These are phyloP conservation scores for Moxostoma hubbsi DNA, from an alignment of 2,797 vertebrate genomes.

Conservation along the genomic window DNA sequence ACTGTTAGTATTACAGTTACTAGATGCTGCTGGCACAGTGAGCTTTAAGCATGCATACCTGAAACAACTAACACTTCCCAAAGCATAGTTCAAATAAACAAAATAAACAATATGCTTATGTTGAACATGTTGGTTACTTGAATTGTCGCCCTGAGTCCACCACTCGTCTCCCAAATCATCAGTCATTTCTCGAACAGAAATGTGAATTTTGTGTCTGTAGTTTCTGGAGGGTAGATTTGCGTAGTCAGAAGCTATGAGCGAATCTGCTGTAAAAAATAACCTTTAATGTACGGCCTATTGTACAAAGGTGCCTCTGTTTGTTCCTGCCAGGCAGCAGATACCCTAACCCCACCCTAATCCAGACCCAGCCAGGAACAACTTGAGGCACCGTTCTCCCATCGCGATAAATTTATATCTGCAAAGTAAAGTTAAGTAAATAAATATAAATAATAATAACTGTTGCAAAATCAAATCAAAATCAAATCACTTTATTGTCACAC, in stretches of 20 bases:
- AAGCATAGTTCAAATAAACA: not conserved
- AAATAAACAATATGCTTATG: not conserved
- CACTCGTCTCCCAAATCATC: slow-evolving; percentile 62
- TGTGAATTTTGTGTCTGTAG: not conserved
- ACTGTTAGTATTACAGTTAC: not conserved
- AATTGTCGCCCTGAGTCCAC: slow-evolving; percentile 49
- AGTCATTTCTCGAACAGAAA: slow-evolving; percentile 46
- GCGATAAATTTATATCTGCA: no score
- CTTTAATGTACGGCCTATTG: not conserved
- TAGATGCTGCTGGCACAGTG: not conserved
- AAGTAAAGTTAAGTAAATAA: no score
- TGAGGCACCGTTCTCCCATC: no score
- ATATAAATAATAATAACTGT: no score
- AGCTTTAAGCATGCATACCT: not conserved
- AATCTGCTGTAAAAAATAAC: slow-evolving; percentile 4
- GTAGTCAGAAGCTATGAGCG: not conserved
- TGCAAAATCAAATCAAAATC: no score
- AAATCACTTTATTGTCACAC: no score
- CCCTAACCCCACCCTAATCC: no score
- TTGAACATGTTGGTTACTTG: slow-evolving; percentile 28
- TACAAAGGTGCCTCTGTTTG: no score
- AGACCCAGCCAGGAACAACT: no score
- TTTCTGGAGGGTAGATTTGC: slow-evolving; percentile 50
- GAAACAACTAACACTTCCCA: not conserved
- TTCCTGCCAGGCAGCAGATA: no score